Percentiles rank a stretch among this genome's conserved stretches.
These are phyloP conservation scores for Pogonocichla stellata DNA, from an alignment of 2,113 vertebrate genomes.

Conservation along the genomic window DNA sequence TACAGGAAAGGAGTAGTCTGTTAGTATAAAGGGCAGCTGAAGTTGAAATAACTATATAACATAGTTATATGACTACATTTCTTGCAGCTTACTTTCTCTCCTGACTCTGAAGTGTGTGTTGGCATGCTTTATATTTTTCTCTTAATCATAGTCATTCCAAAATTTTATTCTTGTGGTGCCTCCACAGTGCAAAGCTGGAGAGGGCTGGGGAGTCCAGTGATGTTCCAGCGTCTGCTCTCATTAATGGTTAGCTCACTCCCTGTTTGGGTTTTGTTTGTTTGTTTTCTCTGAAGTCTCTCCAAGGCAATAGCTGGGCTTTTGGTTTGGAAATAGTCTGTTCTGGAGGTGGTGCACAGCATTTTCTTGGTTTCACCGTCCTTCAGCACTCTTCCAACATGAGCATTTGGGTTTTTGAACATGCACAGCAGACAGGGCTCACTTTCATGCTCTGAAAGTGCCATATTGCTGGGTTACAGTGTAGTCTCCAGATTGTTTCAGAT, in stretches of 20 bases:
- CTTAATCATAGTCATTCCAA: background rate
- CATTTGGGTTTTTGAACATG: background rate
- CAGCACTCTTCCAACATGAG: background rate
- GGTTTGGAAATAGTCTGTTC: background rate
- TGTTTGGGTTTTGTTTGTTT: background rate
- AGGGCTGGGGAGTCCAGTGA: background rate
- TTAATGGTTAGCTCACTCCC: background rate
- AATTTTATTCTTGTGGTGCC: background rate
- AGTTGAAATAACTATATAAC: background rate
- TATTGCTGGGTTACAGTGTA: background rate
- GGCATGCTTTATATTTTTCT: background rate
- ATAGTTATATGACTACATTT: background rate
- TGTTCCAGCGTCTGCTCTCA: background rate
- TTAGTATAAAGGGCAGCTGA: background rate
- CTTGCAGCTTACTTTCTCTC: background rate
- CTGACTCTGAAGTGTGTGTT: background rate
- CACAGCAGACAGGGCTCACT: background rate
- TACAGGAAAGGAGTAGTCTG: background rate
- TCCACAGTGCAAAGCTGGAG: background rate
- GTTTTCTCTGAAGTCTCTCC: background rate
- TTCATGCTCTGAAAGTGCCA: background rate
- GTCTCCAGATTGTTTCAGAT: background rate
- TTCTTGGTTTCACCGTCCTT: background rate
- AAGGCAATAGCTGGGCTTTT: background rate
- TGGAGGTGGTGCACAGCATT: background rate